Base-by-base conservation (phyloP, 2,113 vertebrate genomes). In the Aix galericulata region DNA sequence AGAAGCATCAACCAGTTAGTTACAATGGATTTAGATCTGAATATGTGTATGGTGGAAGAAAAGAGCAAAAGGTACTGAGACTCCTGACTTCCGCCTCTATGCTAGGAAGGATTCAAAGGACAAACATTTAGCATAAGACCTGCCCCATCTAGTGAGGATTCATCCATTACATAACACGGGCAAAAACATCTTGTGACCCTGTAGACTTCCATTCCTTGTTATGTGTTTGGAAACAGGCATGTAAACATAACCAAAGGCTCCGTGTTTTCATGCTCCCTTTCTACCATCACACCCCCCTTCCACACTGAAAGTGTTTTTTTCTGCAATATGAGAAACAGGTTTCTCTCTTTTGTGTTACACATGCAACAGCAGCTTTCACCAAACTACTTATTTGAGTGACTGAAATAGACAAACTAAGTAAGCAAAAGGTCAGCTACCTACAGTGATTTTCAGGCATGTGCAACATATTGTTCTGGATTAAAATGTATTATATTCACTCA, bases 101-200 rank as follows among this genome's bases (percentile, higher is more conserved):
- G 12, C 32, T 64, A 38, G 60, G 29, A 17, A 40, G 8, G 25
- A 34, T 6, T 9, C 29, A 69, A 17, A 89, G 21, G 20, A 48
- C 9, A 60, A 86, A n/a, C 0, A 4, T 68, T 72, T 25, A 55
- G 12, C 26, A 66, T 29, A 64, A 64, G 26, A 6, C 6, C 12
- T 14, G 36, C 8, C 3, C 1, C 9, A 48, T 7, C 42, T 14
- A 48, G 21, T 32, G n/a, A 58, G 17, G 14, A 9, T 36, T 76
- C 5, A 44, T 56, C 14, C 27, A 22, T 17, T 68, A 25, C 14
- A 18, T 0, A 2, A 44, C 8, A 9, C 2, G 12, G 5, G 9
- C 7, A 50, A 69, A 91, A 78, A 3, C 32, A 89, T 71, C 11
- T 22, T 4, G 6, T 0, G 0, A 13, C 2, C 55, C 53, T 60